phyloP scores from a whole-genome alignment of 2,113 vertebrate species.

The Ranitomeya imitator region DNA sequence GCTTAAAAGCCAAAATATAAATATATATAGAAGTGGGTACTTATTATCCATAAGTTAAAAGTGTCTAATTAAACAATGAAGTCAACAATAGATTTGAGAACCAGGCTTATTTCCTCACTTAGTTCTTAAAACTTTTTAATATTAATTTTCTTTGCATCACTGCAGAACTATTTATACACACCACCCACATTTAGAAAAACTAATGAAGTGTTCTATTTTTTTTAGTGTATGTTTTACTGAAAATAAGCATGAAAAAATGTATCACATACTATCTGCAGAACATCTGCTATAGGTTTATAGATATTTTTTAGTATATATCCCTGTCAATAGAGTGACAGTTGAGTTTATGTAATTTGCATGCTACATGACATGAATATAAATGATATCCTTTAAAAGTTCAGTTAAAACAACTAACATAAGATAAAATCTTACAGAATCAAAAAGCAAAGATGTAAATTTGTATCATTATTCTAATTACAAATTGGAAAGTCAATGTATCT shows the following conservation, averaged over 20 bases:
- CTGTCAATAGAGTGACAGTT: too few relatives aligned
- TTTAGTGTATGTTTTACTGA: not conserved
- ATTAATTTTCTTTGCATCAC: not conserved
- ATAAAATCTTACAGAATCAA: too few relatives aligned
- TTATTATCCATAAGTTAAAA: slow-evolving; percentile 43
- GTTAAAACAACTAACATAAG: too few relatives aligned
- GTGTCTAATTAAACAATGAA: slow-evolving; percentile 51
- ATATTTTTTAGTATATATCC: too few relatives aligned
- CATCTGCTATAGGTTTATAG: too few relatives aligned
- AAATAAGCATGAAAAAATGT: not conserved
- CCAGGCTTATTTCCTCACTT: not conserved
- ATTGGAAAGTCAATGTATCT: too few relatives aligned
- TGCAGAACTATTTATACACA: slow-evolving; percentile 10
- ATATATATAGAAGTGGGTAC: slow-evolving; percentile 48
- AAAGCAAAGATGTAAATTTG: too few relatives aligned
- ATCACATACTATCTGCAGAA: too few relatives aligned
- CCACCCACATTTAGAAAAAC: not conserved
- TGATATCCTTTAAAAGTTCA: too few relatives aligned
- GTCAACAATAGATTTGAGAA: slow-evolving; percentile 36
- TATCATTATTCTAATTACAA: too few relatives aligned
- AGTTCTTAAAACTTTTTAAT: slow-evolving; percentile 4
- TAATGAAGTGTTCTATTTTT: not conserved
- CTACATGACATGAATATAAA: too few relatives aligned
- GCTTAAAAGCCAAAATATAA: slow-evolving; percentile 40
- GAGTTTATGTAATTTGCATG: too few relatives aligned